A percentile compares a stretch with the other conserved stretches of the same genome.
Conservation (phyloP, 2,888 invertebrate genomes). For the Cheilosia pagana region DNA sequence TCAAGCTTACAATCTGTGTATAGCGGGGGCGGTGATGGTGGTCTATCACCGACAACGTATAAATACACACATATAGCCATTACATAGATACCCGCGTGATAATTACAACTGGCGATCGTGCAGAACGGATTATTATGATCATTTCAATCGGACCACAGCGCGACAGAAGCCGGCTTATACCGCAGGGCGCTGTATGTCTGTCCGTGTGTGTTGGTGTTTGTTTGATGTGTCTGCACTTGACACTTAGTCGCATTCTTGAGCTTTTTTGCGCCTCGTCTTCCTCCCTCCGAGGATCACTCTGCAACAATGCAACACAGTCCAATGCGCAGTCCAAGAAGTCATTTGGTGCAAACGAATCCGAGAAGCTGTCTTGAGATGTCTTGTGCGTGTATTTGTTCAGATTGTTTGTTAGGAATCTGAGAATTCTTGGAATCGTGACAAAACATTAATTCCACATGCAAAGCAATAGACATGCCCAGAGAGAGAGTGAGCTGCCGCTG, state of each 20-base stretch:
- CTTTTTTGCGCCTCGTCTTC: constrained; percentile 2
- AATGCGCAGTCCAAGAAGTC: constrained; percentile 31
- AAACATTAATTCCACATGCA: constrained; percentile 79
- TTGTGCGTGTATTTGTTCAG: constrained; percentile 67
- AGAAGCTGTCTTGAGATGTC: constrained; percentile 55
- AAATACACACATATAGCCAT: background rate
- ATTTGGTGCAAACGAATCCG: constrained; percentile 43
- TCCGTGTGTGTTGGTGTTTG: background rate
- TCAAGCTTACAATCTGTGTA: constrained; percentile 25
- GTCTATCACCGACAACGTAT: constrained; percentile 4
- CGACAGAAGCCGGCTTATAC: background rate
- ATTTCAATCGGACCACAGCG: constrained; percentile 53
- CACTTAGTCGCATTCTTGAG: constrained; percentile 69
- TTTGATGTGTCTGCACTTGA: constrained; percentile 65
- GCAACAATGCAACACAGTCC: constrained; percentile 34
- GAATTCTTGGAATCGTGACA: constrained; percentile 82
- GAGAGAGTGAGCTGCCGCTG: constrained; percentile 17
- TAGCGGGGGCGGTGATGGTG: constrained; percentile 28
- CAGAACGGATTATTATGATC: constrained; percentile 64
- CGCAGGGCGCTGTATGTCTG: constrained; percentile 20
- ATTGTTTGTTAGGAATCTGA: constrained; percentile 71
- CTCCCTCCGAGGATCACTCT: constrained; percentile 20
- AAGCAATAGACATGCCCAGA: constrained; percentile 18
- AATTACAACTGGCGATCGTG: constrained; percentile 66
- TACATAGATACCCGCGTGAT: constrained; percentile 30